Evolutionary conservation across 1,140 invertebrate genomes (phyloP).

Genomic region (Hestina assimilis): DNA sequence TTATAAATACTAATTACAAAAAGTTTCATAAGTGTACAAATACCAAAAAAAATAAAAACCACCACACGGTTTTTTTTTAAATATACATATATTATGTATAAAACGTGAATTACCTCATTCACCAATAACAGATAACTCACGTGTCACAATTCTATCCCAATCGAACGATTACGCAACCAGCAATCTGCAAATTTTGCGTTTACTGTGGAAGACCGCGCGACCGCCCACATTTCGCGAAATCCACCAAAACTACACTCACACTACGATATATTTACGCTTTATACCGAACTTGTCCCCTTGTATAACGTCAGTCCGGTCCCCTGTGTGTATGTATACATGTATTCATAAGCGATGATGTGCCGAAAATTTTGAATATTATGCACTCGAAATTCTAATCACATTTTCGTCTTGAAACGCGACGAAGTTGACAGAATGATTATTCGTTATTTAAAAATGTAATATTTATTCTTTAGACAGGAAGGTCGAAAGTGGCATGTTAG

Average conservation of each 20-base stretch:
- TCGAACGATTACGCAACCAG: constrained; percentile 7
- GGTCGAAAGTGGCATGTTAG: background rate
- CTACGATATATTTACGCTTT: constrained; percentile 60
- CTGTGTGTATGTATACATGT: constrained; percentile 18
- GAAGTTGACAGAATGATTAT: constrained; percentile 16
- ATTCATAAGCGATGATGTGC: constrained; percentile 23
- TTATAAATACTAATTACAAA: too few relatives aligned
- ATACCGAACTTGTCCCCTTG: constrained; percentile 54
- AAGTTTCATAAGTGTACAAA: too few relatives aligned
- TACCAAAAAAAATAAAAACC: too few relatives aligned
- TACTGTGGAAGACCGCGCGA: constrained; percentile 41
- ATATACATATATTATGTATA: background rate
- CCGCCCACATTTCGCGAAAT: constrained; percentile 63
- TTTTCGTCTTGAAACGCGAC: constrained; percentile 39
- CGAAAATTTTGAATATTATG: constrained; percentile 47
- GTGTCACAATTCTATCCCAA: constrained; percentile 3
- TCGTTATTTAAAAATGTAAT: background rate
- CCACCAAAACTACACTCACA: constrained; percentile 66
- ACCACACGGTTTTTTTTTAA: too few relatives aligned
- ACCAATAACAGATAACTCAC: background rate
- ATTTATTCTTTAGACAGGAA: background rate
- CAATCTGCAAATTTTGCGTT: constrained; percentile 32
- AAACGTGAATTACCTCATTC: background rate
- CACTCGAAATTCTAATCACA: constrained; percentile 42
- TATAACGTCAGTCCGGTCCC: constrained; percentile 33